Percentiles rank a stretch among this genome's conserved stretches.
Evolutionary conservation across 2,113 vertebrate genomes (phyloP).

Genomic region (Manacus vitellinus): DNA sequence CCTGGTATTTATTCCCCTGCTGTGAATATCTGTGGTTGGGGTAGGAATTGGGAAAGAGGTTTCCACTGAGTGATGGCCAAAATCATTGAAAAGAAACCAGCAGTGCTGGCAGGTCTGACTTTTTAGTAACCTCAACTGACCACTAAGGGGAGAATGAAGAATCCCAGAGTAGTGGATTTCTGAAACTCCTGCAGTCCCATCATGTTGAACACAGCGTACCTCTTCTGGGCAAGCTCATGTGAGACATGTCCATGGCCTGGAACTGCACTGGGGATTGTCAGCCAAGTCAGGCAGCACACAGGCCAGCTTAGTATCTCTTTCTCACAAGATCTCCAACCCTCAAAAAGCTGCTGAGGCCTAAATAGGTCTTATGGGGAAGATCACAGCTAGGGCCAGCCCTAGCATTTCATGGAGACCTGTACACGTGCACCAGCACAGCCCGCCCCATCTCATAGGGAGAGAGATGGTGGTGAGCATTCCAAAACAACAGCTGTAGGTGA

Average conservation of each 20-base stretch:
- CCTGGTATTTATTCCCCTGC: conserved; percentile 1
- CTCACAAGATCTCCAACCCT: not conserved
- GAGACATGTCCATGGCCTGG: not conserved
- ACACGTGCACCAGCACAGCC: rapidly evolving
- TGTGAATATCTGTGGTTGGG: conserved; percentile 13
- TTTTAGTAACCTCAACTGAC: not conserved
- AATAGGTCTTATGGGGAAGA: not conserved
- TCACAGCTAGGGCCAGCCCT: not conserved
- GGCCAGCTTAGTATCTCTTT: not conserved
- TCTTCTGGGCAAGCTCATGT: not conserved
- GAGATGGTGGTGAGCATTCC: not conserved
- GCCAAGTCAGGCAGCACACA: not conserved
- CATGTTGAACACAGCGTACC: rapidly evolving
- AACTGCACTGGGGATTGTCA: not conserved
- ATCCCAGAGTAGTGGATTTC: not conserved
- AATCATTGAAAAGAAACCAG: not conserved
- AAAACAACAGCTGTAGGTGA: not conserved
- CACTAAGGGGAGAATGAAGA: not conserved
- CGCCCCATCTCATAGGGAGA: not conserved
- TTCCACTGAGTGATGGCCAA: not conserved
- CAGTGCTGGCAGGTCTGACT: not conserved
- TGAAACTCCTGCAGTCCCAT: not conserved
- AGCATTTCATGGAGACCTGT: not conserved
- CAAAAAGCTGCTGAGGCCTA: not conserved
- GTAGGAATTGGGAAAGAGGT: conserved; percentile 12